Conservation (phyloP, 1,140 invertebrate genomes). For the Meloidogyne hapla region DNA sequence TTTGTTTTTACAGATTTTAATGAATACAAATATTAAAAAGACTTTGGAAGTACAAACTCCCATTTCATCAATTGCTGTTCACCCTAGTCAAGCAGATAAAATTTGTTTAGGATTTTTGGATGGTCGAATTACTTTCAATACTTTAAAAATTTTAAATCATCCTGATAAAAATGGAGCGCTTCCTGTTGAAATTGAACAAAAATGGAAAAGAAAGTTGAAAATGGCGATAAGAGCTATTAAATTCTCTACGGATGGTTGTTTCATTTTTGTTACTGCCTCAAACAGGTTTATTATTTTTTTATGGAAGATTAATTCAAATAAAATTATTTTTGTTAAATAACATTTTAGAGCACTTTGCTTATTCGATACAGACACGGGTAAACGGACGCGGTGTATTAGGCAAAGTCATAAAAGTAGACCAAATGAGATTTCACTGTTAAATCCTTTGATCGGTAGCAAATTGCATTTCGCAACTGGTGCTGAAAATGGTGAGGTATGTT, state of each 20-base stretch:
- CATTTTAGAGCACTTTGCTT: conserved; percentile 33
- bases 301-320: background rate
- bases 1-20: too few relatives aligned
- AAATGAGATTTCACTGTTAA: conserved; percentile 21
- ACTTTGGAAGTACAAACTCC: background rate
- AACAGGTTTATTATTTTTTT: conserved; percentile 5
- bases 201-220: conserved; percentile 26
- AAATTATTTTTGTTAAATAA: background rate
- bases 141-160: conserved; percentile 12
- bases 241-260: conserved; percentile 34
- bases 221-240: conserved; percentile 28
- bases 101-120: conserved; percentile 28
- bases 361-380: conserved; percentile 33
- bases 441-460: background rate
- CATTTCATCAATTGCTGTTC: conserved; percentile 3
- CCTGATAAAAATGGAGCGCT: background rate
- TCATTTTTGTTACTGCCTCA: conserved; percentile 29
- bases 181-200: background rate
- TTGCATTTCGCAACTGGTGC: conserved; percentile 29
- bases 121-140: conserved; percentile 19
- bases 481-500: conserved; percentile 35
- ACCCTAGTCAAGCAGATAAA: background rate
- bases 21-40: background rate
- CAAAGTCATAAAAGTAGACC: conserved; percentile 35
- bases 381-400: conserved; percentile 35